Evolutionary conservation across 2,113 vertebrate genomes (phyloP), one percentile per base, ranked within the genome.

Genomic region (Psittacus erithacus): DNA sequence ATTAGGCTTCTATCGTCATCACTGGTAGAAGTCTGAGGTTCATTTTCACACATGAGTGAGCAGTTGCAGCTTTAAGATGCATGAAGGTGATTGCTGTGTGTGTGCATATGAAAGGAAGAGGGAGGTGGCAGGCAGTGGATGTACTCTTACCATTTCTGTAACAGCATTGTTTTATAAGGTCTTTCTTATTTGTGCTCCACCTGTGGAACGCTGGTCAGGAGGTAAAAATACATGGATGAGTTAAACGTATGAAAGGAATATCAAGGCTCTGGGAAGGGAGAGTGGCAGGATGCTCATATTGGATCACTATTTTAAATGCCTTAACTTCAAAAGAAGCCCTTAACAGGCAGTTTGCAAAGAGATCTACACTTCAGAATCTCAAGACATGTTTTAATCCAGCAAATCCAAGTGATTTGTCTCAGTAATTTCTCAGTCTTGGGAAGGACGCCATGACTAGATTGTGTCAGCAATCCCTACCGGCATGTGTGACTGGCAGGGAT

Each of bases 1-100:
- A 92, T 96, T 97, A 94, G 86, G 86, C 75, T 97, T 91, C 76
- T 88, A 76, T 92, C 94, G 73, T 95, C 89, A 78, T 96, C 79
- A 53, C 63, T 62, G 57, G 71, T 84, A 47, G 86, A 95, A 95
- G 38, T 84, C 44, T 93, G 93, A 94, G 47, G 86, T 92, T 95
- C 70, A 93, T 97, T 96, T 97, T 96, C 88, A 96, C 92, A 93
- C 83, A 92, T 1, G 88, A 94, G 68, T 86, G 88, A 94, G 84
- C 95, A 85, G 92, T 80, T 95, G 81, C 81, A 90, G 79, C 87
- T 91, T 97, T 94, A 93, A 96, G 93, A 93, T 91, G 83, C 92
- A 92, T 93, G 94, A 97, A 96, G 95, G 96, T 97, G 96, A 86
- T 87, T 93, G 70, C 86, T 79, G 27, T 76, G 65, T 38, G 19